Percentiles rank a stretch among this genome's conserved stretches.
phyloP scores from a whole-genome alignment of 2,113 vertebrate species.

The Albula glossodonta region DNA sequence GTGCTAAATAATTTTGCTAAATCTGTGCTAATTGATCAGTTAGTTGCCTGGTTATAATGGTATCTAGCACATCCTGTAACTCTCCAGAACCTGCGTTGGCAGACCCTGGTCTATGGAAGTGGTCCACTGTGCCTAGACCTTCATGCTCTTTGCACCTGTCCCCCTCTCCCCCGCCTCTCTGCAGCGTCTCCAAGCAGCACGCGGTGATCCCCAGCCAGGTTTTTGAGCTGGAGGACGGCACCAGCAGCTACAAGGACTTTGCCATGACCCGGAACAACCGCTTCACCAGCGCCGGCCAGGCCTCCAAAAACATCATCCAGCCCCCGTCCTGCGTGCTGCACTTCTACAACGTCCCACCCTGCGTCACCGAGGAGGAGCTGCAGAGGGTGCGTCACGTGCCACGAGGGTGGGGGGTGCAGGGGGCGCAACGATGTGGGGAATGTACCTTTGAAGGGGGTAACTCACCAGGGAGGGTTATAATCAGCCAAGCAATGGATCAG shows the following conservation, averaged over 20 bases:
- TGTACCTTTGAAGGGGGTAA: too few relatives aligned
- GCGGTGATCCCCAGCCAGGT: conserved; percentile 96
- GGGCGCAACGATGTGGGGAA: too few relatives aligned
- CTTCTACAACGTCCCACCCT: conserved; percentile 91
- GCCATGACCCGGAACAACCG: conserved; percentile 97
- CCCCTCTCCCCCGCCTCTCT: conserved; percentile 6
- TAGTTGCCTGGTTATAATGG: too few relatives aligned
- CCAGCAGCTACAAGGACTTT: conserved; percentile 96
- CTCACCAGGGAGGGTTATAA: too few relatives aligned
- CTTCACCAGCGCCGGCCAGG: conserved; percentile 93
- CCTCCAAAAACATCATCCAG: conserved; percentile 97
- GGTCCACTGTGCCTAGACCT: too few relatives aligned
- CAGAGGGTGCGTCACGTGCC: conserved; percentile 74
- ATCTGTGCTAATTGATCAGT: too few relatives aligned
- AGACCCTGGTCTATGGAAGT: too few relatives aligned
- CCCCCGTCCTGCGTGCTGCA: conserved; percentile 94
- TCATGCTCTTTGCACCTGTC: neutral
- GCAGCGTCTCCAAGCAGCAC: conserved; percentile 91
- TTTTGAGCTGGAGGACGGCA: conserved; percentile 90
- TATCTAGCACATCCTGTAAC: too few relatives aligned
- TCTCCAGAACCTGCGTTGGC: too few relatives aligned
- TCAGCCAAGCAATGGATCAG: too few relatives aligned
- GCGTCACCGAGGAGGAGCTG: conserved; percentile 87
- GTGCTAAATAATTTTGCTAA: too few relatives aligned
- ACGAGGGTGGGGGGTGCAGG: neutral